phyloP scores from a whole-genome alignment of 2,113 vertebrate species.

The Tylochromis polylepis region DNA sequence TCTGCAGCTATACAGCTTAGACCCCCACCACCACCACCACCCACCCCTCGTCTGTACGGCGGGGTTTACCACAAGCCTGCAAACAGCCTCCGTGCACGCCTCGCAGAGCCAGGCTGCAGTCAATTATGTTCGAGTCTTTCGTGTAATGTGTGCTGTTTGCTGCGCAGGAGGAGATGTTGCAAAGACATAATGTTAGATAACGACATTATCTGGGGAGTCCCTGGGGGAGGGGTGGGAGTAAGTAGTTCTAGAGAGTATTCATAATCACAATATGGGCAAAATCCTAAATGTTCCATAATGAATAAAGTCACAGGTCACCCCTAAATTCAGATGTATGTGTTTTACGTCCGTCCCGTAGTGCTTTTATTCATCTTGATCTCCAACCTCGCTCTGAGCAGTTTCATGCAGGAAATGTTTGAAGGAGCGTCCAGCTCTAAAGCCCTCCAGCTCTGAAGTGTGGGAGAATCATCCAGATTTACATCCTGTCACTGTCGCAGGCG shows the following conservation, averaged over 20 bases:
- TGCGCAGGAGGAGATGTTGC: background rate
- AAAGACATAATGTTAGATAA: background rate
- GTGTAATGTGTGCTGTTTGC: background rate
- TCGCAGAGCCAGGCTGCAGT: background rate
- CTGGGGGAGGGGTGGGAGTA: background rate
- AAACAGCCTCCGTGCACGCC: background rate
- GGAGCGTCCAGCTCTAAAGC: background rate
- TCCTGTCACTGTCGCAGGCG: background rate
- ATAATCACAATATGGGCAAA: background rate
- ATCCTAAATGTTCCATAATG: background rate
- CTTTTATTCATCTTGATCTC: background rate
- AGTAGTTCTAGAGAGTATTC: background rate
- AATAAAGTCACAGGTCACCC: background rate
- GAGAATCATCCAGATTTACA: background rate
- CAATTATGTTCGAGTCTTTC: background rate
- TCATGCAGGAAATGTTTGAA: background rate
- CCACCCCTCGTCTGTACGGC: background rate
- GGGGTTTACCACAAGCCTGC: background rate
- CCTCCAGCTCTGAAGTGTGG: background rate
- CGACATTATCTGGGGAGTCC: background rate
- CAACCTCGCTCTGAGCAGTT: background rate
- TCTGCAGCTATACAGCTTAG: background rate
- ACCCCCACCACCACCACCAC: background rate
- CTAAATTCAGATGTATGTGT: background rate
- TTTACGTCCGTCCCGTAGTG: background rate